Conservation (phyloP, 2,797 vertebrate species). For the Silurus aristotelis region DNA sequence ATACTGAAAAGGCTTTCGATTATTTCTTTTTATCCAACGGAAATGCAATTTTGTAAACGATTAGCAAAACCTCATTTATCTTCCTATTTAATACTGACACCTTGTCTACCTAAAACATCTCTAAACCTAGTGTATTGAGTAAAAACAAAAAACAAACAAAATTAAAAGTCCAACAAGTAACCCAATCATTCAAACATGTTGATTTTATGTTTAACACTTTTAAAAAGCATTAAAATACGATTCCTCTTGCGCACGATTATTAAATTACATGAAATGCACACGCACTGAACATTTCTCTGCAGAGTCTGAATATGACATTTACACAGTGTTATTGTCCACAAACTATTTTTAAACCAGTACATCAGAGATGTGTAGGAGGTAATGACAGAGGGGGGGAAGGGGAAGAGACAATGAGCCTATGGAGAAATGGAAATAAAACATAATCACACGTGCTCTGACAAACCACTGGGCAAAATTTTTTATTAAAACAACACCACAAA, state of each 20-base stretch:
- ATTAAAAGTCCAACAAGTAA: not conserved
- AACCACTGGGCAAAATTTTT: not conserved
- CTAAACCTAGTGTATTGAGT: not conserved
- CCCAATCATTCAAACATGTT: too few relatives aligned
- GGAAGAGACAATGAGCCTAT: conserved; percentile 16
- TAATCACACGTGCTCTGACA: conserved; percentile 17
- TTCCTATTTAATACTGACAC: not conserved
- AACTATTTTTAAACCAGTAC: conserved; percentile 39
- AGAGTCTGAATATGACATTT: conserved; percentile 32
- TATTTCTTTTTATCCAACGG: not conserved
- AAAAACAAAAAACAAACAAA: not conserved
- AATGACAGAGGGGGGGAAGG: not conserved
- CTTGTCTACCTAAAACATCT: not conserved
- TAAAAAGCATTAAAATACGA: not conserved
- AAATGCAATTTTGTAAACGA: not conserved
- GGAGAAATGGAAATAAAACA: conserved; percentile 16
- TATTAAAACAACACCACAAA: not conserved
- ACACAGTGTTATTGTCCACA: conserved; percentile 30
- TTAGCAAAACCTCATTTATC: not conserved
- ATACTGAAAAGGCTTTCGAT: not conserved
- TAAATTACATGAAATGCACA: not conserved
- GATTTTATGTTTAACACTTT: not conserved
- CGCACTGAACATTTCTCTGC: not conserved
- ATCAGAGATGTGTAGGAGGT: conserved; percentile 37
- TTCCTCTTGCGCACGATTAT: not conserved